Base-by-base conservation (phyloP, 2,797 vertebrate genomes). In the Mormyrops attenuatus region DNA sequence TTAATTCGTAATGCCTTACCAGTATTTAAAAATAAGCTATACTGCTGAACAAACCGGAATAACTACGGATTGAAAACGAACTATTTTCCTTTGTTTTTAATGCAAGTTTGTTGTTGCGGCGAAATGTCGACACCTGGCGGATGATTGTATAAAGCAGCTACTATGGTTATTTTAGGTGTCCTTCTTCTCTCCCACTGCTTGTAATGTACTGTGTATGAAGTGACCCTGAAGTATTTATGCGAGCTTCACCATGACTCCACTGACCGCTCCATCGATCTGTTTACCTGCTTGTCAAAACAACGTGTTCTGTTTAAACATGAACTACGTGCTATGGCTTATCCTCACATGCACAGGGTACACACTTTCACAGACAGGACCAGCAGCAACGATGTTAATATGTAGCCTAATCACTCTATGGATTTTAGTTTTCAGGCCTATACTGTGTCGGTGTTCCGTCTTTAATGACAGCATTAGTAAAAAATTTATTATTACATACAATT, bases 101-200 rank as follows among this genome's bases (percentile, higher is more conserved):
- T 82, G 1, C 38, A n/a, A 63, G 69, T 69, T 50, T 85, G 49
- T 30, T 30, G 50, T 84, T 34, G 49, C 15, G 13, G 30, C 22
- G 49, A 55, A 89, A n/a, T 89, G 85, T 3, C 26, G 85, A 89
- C 91, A 89, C 77, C 90, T 88, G 1, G 53, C 89, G 91, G 91
- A 63, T 85, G 6, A 57, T 89, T 20, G 34, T 63, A 13, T 47
- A 3, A 85, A 41, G 73, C 41, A 38, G 47, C 66, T 13, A 9
- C 3, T 4, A 49, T 20, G 9, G 44, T 90, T 85, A 13, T 34
- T 47, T 69, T 60, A 11, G 5, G n/a, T 80, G 0, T 26, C 15
- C 26, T 3, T 82, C 17, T 88, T 22, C 57, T 69, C 38, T n/a
- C 41, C 8, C 6, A 7, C 1, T 47, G 41, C 41, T n/a, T 82